Evolutionary conservation across 2,888 invertebrate genomes (phyloP).

Genomic region (Amphipoea oculea): DNA sequence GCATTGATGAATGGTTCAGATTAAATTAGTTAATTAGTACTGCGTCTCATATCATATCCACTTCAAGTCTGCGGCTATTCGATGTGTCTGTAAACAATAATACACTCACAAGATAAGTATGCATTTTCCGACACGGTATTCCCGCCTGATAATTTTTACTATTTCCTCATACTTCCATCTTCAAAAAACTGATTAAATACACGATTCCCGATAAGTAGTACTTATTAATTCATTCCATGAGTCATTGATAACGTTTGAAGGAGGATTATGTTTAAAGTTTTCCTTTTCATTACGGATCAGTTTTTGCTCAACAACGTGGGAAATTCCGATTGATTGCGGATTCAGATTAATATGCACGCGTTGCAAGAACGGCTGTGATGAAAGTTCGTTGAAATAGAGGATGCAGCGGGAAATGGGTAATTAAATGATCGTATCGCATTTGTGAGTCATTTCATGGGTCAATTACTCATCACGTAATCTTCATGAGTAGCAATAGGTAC

Average conservation of each 20-base stretch:
- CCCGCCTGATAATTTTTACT: neutral
- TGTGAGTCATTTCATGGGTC: neutral
- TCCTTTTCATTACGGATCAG: constrained; percentile 22
- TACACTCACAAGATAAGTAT: neutral
- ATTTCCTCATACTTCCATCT: constrained; percentile 1
- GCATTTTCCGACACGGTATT: neutral
- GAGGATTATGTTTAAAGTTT: constrained; percentile 14
- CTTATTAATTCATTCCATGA: neutral
- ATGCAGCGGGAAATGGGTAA: constrained; percentile 15
- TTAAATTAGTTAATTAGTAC: neutral
- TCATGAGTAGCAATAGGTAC: neutral
- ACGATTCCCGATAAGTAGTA: neutral
- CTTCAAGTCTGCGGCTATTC: neutral
- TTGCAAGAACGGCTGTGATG: constrained; percentile 10
- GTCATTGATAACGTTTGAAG: neutral
- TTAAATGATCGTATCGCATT: constrained; percentile 4
- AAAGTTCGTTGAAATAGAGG: constrained; percentile 28
- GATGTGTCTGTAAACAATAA: neutral
- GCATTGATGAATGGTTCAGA: neutral
- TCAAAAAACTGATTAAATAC: neutral
- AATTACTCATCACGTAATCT: neutral
- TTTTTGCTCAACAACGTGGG: constrained; percentile 39
- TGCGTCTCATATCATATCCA: too few relatives aligned
- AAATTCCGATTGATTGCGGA: constrained; percentile 42
- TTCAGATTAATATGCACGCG: constrained; percentile 4